These are phyloP conservation scores for Scaptomyza parva DNA, from an alignment of 2,888 invertebrate genomes.

Conservation along the genomic window DNA sequence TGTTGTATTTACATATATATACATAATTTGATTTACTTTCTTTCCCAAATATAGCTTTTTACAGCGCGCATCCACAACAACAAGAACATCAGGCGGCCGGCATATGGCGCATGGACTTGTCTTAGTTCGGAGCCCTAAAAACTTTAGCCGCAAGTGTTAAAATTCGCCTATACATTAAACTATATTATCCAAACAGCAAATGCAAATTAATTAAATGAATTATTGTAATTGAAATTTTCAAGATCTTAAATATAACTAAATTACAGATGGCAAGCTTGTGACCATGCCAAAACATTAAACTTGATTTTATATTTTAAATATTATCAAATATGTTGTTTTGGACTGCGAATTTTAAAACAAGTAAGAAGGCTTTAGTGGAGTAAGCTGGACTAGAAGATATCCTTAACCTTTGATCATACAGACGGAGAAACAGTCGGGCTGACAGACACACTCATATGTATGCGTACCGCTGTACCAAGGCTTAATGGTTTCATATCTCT, in stretches of 20 bases:
- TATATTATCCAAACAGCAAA: slow-evolving; percentile 55
- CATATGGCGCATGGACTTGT: slow-evolving; percentile 42
- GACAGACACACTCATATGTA: too few species aligned
- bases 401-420: too few species aligned
- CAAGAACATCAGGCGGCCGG: slow-evolving; percentile 44
- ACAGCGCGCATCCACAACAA: slow-evolving; percentile 61
- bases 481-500: too few species aligned
- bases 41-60: slow-evolving; percentile 79
- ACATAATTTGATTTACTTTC: slow-evolving; percentile 77
- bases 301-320: slow-evolving; percentile 11
- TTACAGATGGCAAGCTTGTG: slow-evolving; percentile 71
- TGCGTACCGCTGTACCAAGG: too few species aligned
- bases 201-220: slow-evolving; percentile 63
- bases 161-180: slow-evolving; percentile 35
- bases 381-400: too few species aligned
- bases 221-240: slow-evolving; percentile 75
- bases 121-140: slow-evolving; percentile 52
- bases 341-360: too few species aligned
- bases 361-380: too few species aligned
- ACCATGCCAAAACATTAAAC: slow-evolving; percentile 61
- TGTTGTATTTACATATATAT: slow-evolving; percentile 65
- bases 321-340: neutral
- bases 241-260: slow-evolving; percentile 67
- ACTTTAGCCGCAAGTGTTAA: slow-evolving; percentile 58
- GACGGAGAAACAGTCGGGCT: too few species aligned